Base-by-base conservation (phyloP, 1,140 invertebrate species). In the Nasonia giraulti region DNA sequence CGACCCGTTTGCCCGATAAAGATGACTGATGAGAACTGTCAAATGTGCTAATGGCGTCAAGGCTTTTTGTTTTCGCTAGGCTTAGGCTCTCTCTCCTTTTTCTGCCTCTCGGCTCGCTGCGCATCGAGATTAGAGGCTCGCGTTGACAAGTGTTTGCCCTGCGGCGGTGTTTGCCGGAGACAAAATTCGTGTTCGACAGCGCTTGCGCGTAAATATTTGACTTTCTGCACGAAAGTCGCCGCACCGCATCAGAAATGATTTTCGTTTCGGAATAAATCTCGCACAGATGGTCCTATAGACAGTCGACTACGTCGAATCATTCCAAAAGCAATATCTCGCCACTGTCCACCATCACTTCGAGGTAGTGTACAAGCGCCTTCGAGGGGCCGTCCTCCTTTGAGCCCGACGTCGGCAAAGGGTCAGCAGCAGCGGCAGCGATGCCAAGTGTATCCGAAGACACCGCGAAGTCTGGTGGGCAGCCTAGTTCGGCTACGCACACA, bases 21-120 rank as follows among this genome's bases (percentile, higher is more conserved):
- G 84, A 89, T 90, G 87, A 89, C 86, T 88, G 89, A 89, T 89
- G 88, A 86, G 77, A 68, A 87, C 86, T 83, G 84, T 84, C 85
- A 82, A 85, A 86, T 77, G 86, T 84, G 87, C 86, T 88, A 89
- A 87, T 89, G 87, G 89, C 86, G 23, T 68, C 23, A 79, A 68
- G 17, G 47, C 47, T 79, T 77, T 71, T 77, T 50, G 75, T 77
- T 77, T 50, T 44, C 73, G 33, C 12, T 76, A 5, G 50, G 47
- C 14, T 4, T 17, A 50, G 73, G 27, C 31, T 1, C 27, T 27
- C 27, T 27, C 20, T 75, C 73, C 8, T 78, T 50, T 78, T 33
- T 79, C 31, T 79, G 1, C 1, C 27, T 66, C 33, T 37, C 17
- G 14, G 27, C 10, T 11, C 44, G 17, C 12, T 20, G 50, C 14